Evolutionary conservation across 2,797 vertebrate genomes (phyloP).

Genomic region (Parauchenoglanis punctatus): DNA sequence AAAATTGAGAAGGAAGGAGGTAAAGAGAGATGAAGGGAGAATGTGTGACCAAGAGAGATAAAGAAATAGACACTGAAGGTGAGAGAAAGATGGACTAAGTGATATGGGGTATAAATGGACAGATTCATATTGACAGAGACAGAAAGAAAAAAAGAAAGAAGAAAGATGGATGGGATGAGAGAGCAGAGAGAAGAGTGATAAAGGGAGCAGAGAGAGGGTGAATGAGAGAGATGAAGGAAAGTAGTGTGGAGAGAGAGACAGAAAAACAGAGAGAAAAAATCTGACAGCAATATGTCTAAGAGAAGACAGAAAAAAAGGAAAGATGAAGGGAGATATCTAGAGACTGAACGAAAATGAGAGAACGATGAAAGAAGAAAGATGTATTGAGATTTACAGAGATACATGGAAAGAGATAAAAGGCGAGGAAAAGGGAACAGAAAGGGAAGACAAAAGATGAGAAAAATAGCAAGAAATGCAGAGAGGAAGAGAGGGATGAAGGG

Average conservation of each 20-base stretch:
- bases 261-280: neutral
- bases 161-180: neutral
- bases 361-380: neutral
- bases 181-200: conserved; percentile 13
- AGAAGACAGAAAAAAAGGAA: neutral
- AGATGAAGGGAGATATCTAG: neutral
- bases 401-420: conserved; percentile 39
- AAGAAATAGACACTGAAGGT: neutral
- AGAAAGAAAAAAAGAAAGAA: neutral
- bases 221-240: neutral
- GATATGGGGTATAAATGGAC: neutral
- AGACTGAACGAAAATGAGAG: conserved; percentile 21
- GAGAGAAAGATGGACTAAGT: neutral
- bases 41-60: neutral
- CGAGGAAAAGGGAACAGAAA: neutral
- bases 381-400: neutral
- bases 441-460: neutral
- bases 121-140: neutral
- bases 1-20: neutral
- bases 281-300: neutral
- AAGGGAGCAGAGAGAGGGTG: conserved; percentile 61
- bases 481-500: neutral
- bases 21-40: neutral
- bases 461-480: neutral
- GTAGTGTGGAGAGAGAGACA: neutral